Conservation (phyloP, 2,113 vertebrate genomes). For the Symphodus melops region DNA sequence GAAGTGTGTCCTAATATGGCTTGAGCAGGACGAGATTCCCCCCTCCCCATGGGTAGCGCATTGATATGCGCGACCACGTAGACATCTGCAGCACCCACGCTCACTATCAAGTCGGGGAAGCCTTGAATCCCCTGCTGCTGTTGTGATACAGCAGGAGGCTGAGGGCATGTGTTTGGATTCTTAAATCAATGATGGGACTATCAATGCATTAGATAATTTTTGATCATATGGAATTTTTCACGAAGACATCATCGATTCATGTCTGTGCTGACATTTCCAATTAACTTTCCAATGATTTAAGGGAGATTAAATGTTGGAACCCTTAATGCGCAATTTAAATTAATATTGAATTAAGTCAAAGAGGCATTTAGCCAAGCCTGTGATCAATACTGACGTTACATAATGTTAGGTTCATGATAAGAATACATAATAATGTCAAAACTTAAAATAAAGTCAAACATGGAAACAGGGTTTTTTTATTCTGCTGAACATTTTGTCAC, state of each 20-base stretch:
- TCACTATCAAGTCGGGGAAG: conserved; percentile 61
- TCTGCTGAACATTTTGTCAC: too few species aligned
- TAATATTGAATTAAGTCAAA: too few species aligned
- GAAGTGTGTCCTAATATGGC: conserved; percentile 78
- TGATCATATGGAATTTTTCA: background rate
- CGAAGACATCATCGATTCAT: background rate
- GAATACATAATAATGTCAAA: background rate
- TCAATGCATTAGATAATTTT: background rate
- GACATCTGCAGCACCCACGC: conserved; percentile 59
- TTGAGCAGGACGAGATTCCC: conserved; percentile 50
- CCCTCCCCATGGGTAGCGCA: conserved; percentile 16
- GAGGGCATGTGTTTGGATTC: background rate
- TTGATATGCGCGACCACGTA: conserved; percentile 48
- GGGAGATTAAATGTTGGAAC: background rate
- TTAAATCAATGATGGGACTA: background rate
- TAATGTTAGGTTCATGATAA: background rate
- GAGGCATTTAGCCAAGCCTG: too few species aligned
- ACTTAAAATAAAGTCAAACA: background rate
- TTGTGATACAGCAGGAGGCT: background rate
- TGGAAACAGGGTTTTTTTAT: too few species aligned
- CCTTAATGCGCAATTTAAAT: too few species aligned
- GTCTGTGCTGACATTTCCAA: too few species aligned
- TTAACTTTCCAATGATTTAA: background rate
- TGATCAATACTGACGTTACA: too few species aligned
- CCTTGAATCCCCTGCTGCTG: conserved; percentile 43